These are phyloP conservation scores for Euborellia annulipes DNA, from an alignment of 1,140 invertebrate species.

Conservation along the genomic window DNA sequence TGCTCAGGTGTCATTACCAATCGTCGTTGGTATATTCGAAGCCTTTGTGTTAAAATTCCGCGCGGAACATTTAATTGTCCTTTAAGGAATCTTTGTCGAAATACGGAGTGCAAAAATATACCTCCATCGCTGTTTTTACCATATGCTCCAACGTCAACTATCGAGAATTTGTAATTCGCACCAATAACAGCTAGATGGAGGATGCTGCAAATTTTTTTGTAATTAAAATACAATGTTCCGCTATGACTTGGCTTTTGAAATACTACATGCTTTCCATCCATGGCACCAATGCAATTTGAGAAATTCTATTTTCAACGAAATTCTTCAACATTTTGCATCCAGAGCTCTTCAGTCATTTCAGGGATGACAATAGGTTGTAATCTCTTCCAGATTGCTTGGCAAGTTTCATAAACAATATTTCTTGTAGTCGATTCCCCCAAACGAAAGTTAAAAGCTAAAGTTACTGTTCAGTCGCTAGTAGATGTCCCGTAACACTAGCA, in stretches of 20 bases:
- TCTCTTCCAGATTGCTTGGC: not conserved
- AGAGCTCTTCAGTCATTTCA: slow-evolving; percentile 6
- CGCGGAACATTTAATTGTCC: no score
- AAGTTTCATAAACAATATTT: slow-evolving; percentile 3
- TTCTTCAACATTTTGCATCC: slow-evolving; percentile 12
- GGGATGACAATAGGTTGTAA: not conserved
- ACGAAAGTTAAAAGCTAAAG: no score
- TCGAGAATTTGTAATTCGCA: slow-evolving; percentile 1
- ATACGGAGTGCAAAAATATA: no score
- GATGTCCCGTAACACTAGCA: no score
- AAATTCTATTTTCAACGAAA: slow-evolving; percentile 26
- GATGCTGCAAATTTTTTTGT: slow-evolving; percentile 24
- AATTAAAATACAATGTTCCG: slow-evolving; percentile 25
- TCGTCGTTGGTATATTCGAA: no score
- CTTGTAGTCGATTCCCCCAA: no score
- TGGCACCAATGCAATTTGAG: slow-evolving; percentile 25
- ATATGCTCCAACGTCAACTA: slow-evolving; percentile 2
- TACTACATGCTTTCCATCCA: slow-evolving; percentile 27
- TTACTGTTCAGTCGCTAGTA: no score
- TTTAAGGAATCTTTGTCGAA: no score
- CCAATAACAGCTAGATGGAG: slow-evolving; percentile 18
- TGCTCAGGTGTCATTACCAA: no score
- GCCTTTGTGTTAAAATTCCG: no score
- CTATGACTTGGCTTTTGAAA: slow-evolving; percentile 19
- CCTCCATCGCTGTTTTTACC: slow-evolving; percentile 7